Evolutionary conservation across 2,888 invertebrate genomes (phyloP).

Genomic region (Griposia aprilina): DNA sequence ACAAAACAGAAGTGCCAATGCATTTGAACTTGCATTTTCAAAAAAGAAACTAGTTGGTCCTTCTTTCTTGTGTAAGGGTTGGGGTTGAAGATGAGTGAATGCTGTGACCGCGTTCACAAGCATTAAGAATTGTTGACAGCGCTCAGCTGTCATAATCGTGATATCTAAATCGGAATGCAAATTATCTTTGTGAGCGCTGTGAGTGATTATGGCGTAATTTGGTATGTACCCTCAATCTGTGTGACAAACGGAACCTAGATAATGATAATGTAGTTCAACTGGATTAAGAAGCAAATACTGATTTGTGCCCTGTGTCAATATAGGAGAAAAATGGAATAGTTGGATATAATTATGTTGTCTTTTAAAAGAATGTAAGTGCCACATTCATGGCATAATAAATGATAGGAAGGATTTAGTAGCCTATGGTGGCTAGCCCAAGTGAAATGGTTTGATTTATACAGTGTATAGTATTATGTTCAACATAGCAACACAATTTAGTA

Average conservation of each 20-base stretch:
- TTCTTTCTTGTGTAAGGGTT: too few relatives aligned
- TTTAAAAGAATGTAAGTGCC: background rate
- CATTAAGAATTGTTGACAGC: too few relatives aligned
- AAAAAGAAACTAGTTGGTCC: too few relatives aligned
- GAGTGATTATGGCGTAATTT: too few relatives aligned
- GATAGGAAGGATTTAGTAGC: background rate
- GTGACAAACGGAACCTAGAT: background rate
- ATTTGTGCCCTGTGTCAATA: background rate
- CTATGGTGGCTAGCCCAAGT: background rate
- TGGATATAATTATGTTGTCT: background rate
- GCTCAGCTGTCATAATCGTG: too few relatives aligned
- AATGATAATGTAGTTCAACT: slow-evolving; percentile 1
- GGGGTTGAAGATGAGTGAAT: too few relatives aligned
- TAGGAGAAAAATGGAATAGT: background rate
- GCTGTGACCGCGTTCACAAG: too few relatives aligned
- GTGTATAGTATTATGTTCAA: background rate
- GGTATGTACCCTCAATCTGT: background rate
- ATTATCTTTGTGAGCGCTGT: too few relatives aligned
- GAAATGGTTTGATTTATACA: background rate
- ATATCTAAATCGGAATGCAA: too few relatives aligned
- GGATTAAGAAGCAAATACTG: background rate
- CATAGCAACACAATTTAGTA: slow-evolving; percentile 3
- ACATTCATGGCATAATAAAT: background rate
- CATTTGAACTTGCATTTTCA: too few relatives aligned
- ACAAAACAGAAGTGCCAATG: too few relatives aligned